Evolutionary conservation across 2,113 vertebrate genomes (phyloP).

Genomic region (Scopus umbretta): DNA sequence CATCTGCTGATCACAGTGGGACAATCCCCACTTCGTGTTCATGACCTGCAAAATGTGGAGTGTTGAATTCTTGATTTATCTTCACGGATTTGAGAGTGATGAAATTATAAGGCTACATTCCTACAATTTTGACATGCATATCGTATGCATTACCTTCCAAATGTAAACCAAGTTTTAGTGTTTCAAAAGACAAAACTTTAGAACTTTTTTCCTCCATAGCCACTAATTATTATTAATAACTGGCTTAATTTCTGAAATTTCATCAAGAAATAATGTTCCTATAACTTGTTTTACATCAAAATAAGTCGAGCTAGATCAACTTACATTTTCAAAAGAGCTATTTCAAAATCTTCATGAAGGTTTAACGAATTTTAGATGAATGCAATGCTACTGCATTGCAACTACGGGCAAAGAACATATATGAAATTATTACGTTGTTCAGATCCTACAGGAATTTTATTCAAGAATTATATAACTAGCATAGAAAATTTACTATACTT

Average conservation of each 20-base stretch:
- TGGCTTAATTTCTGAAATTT: background rate
- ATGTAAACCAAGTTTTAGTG: background rate
- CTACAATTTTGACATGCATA: background rate
- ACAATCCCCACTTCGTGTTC: too few relatives aligned
- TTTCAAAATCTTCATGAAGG: background rate
- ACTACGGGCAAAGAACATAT: background rate
- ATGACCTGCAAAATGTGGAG: too few relatives aligned
- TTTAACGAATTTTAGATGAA: background rate
- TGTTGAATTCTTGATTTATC: too few relatives aligned
- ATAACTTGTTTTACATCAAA: background rate
- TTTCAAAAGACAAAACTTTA: background rate
- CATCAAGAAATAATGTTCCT: background rate
- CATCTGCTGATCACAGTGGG: too few relatives aligned
- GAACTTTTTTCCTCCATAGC: background rate
- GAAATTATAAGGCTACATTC: too few relatives aligned
- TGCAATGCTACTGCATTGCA: background rate
- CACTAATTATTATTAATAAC: background rate
- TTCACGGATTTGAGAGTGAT: too few relatives aligned
- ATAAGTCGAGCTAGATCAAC: background rate
- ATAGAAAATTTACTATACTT: conserved; percentile 36
- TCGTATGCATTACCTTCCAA: background rate
- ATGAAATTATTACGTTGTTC: background rate
- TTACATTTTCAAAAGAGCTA: background rate
- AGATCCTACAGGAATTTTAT: conserved; percentile 6
- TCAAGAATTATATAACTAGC: conserved; percentile 57